Conservation (phyloP, 64 coral and sea anemone genomes). For the Acropora tenuis region DNA sequence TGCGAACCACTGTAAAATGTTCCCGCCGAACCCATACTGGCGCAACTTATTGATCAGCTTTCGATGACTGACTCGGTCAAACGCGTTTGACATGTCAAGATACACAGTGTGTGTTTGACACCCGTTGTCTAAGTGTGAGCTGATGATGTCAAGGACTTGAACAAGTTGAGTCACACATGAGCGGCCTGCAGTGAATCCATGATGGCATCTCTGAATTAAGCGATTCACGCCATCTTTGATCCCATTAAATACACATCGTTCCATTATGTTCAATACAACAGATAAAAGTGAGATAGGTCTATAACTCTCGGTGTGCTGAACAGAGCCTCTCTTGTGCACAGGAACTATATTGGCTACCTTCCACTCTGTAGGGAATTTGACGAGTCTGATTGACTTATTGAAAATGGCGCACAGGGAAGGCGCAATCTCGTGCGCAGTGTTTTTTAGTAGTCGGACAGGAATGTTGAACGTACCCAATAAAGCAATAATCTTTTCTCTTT, state of each 20-base stretch:
- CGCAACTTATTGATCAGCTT: background rate
- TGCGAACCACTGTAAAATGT: background rate
- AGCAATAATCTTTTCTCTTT: too few species aligned
- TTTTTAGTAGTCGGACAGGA: too few species aligned
- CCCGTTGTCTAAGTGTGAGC: background rate
- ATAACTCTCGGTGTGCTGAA: too few species aligned
- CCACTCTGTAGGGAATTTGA: too few species aligned
- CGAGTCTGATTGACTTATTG: too few species aligned
- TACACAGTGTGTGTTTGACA: background rate
- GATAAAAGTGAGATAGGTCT: background rate
- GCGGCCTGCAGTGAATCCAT: conserved; percentile 21
- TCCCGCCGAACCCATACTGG: conserved; percentile 16
- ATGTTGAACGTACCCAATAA: too few species aligned
- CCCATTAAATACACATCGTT: conserved; percentile 12
- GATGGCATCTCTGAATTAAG: conserved; percentile 1
- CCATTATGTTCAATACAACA: conserved; percentile 12
- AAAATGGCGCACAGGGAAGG: too few species aligned
- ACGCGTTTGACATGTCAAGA: conserved; percentile 10
- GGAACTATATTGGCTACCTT: too few species aligned
- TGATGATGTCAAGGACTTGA: background rate
- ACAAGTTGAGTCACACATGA: conserved; percentile 19
- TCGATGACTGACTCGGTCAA: conserved; percentile 5
- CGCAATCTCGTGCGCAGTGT: too few species aligned
- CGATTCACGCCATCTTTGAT: background rate
- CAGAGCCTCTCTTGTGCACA: too few species aligned